These are phyloP conservation scores for Bilobella aurantiaca DNA, from an alignment of 1,140 invertebrate species.

Conservation along the genomic window DNA sequence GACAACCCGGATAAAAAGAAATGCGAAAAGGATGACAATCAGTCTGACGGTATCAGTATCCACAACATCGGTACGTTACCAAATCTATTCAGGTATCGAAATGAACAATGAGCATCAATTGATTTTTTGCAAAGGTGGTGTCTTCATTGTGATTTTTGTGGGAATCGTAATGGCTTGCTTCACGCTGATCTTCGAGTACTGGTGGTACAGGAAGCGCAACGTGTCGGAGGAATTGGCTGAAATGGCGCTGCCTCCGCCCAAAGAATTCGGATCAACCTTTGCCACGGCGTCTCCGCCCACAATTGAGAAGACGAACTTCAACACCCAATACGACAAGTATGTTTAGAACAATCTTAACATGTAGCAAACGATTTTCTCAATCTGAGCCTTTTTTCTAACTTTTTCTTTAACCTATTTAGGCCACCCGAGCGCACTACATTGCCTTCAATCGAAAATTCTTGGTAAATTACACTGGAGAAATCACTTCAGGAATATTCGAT, in stretches of 20 bases:
- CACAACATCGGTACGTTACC: conserved; percentile 74
- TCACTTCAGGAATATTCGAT: neutral
- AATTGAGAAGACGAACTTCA: conserved; percentile 34
- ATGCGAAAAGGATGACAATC: conserved; percentile 80
- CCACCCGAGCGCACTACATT: conserved; percentile 22
- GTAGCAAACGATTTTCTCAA: neutral
- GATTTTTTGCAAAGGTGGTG: too few relatives aligned
- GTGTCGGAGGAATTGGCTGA: conserved; percentile 34
- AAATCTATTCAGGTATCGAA: too few relatives aligned
- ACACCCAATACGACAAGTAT: conserved; percentile 36
- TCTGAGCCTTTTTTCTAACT: conserved; percentile 3
- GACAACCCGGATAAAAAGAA: conserved; percentile 59
- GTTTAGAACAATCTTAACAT: neutral
- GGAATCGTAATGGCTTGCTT: conserved; percentile 83
- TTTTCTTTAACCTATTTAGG: neutral
- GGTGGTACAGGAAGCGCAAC: conserved; percentile 59
- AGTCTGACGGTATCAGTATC: conserved; percentile 92
- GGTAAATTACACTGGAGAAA: conserved; percentile 14
- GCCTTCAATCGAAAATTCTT: conserved; percentile 34
- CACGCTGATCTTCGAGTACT: conserved; percentile 87
- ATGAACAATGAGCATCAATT: too few relatives aligned
- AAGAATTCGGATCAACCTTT: conserved; percentile 25
- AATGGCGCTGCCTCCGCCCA: conserved; percentile 33
- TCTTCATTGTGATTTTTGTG: conserved; percentile 92
- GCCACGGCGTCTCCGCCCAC: neutral